These are phyloP conservation scores for Cinara cedri DNA, from an alignment of 2,888 invertebrate species.

Conservation along the genomic window DNA sequence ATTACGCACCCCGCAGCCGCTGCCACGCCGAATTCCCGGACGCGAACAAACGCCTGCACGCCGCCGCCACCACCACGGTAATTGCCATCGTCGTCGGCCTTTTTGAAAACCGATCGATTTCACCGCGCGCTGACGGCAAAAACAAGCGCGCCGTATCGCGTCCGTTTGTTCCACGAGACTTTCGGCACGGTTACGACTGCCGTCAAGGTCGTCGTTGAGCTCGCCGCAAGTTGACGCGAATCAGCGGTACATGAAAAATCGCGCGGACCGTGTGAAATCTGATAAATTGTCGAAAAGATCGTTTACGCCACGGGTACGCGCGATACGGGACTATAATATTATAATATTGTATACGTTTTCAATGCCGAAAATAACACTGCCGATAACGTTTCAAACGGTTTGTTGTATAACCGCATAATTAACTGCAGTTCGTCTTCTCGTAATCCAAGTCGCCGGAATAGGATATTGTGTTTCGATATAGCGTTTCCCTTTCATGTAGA, in stretches of 20 bases:
- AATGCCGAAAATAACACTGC: no score
- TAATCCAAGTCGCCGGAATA: no score
- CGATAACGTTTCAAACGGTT: no score
- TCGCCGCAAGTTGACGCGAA: neutral
- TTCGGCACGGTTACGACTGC: neutral
- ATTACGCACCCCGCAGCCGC: slow-evolving; percentile 2
- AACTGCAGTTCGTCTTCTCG: no score
- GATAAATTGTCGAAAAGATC: neutral
- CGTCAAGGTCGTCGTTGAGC: neutral
- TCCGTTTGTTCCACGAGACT: neutral
- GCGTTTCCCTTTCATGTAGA: no score
- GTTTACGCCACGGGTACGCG: no score
- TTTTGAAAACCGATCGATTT: slow-evolving; percentile 43
- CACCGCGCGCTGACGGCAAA: neutral
- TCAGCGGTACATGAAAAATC: neutral
- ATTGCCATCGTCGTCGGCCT: slow-evolving; percentile 23
- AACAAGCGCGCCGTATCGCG: no score
- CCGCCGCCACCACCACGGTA: slow-evolving; percentile 11
- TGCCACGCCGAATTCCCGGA: slow-evolving; percentile 1
- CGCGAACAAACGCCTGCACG: neutral
- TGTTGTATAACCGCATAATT: no score
- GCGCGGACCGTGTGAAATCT: neutral
- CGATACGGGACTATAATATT: neutral
- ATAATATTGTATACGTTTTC: no score
- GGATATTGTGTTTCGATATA: no score